Evolutionary conservation across 2,113 vertebrate genomes (phyloP).

Genomic region (Puntigrus tetrazona): DNA sequence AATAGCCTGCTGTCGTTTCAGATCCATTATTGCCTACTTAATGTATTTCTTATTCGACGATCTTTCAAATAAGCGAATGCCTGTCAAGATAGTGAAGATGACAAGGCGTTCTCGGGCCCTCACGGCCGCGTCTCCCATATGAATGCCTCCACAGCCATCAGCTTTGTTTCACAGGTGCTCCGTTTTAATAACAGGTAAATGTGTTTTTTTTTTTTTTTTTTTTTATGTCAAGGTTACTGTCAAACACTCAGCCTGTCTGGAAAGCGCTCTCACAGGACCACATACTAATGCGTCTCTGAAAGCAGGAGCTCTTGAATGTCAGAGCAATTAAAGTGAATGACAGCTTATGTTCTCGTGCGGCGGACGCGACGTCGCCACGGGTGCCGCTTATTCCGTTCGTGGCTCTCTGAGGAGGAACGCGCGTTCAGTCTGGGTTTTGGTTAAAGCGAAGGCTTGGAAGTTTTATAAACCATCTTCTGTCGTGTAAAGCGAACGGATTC

Average conservation of each 20-base stretch:
- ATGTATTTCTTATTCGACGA: slow-evolving; percentile 27
- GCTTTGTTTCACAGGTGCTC: slow-evolving; percentile 23
- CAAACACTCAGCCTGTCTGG: background rate
- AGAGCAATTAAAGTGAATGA: slow-evolving; percentile 34
- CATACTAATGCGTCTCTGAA: slow-evolving; percentile 39
- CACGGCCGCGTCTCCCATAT: background rate
- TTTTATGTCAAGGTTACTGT: slow-evolving; percentile 28
- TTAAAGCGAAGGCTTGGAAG: background rate
- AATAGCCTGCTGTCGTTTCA: slow-evolving; percentile 25
- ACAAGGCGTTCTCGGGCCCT: slow-evolving; percentile 22
- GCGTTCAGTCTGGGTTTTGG: background rate
- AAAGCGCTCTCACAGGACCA: slow-evolving; percentile 3
- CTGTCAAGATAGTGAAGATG: slow-evolving; percentile 20
- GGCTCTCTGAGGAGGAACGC: background rate
- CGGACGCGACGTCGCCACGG: background rate
- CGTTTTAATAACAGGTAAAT: slow-evolving; percentile 35
- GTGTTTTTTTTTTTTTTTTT: no score
- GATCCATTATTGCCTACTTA: slow-evolving; percentile 40
- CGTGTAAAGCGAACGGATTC: no score
- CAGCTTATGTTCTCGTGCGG: background rate
- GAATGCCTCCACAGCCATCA: slow-evolving; percentile 33
- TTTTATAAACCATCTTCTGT: background rate
- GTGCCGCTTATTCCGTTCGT: background rate
- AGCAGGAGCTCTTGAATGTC: slow-evolving; percentile 15
- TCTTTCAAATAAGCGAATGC: slow-evolving; percentile 26